Conservation (phyloP, 2,888 invertebrate genomes). For the Iselma pallidipennis region DNA sequence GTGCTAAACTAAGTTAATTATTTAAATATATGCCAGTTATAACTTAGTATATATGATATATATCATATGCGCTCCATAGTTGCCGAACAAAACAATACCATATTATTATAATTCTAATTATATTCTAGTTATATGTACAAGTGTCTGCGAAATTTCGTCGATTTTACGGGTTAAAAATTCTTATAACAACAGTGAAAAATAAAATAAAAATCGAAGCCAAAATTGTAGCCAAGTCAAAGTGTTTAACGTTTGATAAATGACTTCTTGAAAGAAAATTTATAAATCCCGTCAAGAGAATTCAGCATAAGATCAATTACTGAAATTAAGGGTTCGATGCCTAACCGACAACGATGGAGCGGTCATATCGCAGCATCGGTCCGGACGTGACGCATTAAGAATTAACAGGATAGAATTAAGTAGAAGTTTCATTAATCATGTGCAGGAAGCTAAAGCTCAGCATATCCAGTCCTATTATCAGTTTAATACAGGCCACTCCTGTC, state of each 20-base stretch:
- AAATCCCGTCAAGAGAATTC: slow-evolving; percentile 46
- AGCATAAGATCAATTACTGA: slow-evolving; percentile 45
- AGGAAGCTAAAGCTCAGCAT: slow-evolving; percentile 44
- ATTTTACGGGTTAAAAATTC: slow-evolving; percentile 8
- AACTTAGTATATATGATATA: slow-evolving; percentile 26
- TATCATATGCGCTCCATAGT: slow-evolving; percentile 10
- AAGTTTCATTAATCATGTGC: slow-evolving; percentile 53
- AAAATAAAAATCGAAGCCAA: slow-evolving; percentile 25
- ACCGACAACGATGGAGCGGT: slow-evolving; percentile 26
- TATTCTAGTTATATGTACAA: background rate
- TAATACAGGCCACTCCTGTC: slow-evolving; percentile 48
- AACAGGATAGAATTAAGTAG: slow-evolving; percentile 52
- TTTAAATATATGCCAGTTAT: slow-evolving; percentile 46
- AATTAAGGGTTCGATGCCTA: slow-evolving; percentile 38
- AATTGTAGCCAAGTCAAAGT: slow-evolving; percentile 28
- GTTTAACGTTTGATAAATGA: slow-evolving; percentile 41
- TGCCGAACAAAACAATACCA: slow-evolving; percentile 8
- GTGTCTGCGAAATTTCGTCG: background rate
- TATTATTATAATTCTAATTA: background rate
- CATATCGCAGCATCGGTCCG: slow-evolving; percentile 41
- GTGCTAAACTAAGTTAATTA: slow-evolving; percentile 43
- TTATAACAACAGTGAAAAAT: slow-evolving; percentile 16
- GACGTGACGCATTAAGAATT: slow-evolving; percentile 54
- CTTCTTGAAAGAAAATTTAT: slow-evolving; percentile 42
- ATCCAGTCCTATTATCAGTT: slow-evolving; percentile 46